Conservation (phyloP, 1,140 invertebrate genomes). For the Drosophila persimilis region DNA sequence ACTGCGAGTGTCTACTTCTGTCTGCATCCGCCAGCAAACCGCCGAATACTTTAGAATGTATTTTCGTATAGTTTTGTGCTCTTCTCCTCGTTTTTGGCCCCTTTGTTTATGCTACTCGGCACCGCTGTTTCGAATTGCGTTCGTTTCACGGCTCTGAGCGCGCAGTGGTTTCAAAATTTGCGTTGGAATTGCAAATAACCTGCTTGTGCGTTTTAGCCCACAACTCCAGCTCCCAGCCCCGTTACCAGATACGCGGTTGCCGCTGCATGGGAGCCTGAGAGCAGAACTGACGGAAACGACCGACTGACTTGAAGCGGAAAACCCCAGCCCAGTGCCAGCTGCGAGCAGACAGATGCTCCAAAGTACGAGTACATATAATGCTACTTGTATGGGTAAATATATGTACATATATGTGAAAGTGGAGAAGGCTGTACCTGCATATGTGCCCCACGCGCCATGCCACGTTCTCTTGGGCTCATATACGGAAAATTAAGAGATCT, state of each 20-base stretch:
- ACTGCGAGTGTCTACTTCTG: slow-evolving; percentile 1
- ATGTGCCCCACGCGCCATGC: neutral
- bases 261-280: no score
- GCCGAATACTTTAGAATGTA: slow-evolving; percentile 10
- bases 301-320: neutral
- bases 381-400: neutral
- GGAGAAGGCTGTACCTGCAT: slow-evolving; percentile 3
- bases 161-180: slow-evolving; percentile 14
- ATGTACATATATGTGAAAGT: slow-evolving; percentile 1
- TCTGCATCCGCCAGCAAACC: neutral
- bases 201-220: slow-evolving; percentile 14
- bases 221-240: neutral
- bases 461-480: slow-evolving; percentile 9
- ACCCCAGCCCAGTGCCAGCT: neutral
- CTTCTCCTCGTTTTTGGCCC: neutral
- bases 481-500: slow-evolving; percentile 42
- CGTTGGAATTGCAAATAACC: slow-evolving; percentile 48
- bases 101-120: slow-evolving; percentile 38
- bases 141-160: slow-evolving; percentile 15
- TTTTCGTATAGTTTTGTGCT: slow-evolving; percentile 4
- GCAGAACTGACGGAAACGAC: no score
- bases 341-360: slow-evolving; percentile 5
- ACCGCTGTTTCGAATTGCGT: neutral
- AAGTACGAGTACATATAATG: neutral
- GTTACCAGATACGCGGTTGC: no score